Base-by-base conservation (phyloP, 2,113 vertebrate genomes). In the Chaetorhynchus papuensis region DNA sequence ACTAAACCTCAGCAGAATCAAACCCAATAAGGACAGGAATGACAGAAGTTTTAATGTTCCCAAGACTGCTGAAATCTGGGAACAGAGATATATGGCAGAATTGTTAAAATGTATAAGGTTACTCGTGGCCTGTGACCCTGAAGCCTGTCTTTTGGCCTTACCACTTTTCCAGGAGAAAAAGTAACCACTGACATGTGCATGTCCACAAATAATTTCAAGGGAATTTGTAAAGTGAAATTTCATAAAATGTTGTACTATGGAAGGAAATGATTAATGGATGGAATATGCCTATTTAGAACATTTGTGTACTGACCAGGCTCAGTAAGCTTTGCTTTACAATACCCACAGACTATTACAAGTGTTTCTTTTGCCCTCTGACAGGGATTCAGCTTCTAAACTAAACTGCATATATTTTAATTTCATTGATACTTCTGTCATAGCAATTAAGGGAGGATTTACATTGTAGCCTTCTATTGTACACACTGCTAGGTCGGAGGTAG, bases 71-170 rank as follows among this genome's bases (percentile, higher is more conserved):
- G 93, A 91, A 97, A 96, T 95, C 95, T 66, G 57, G 76, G 65
- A 94, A 82, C 90, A 76, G 72, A 94, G 95, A 96, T 96, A 97
- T 70, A 95, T 80, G 94, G 91, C 90, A 97, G 87, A 92, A 90
- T 94, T 91, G 56, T 97, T 98, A 98, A 96, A 98, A 97, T 97
- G 95, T 96, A 97, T 97, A 97, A 97, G 94, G 94, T 91, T 95
- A 94, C 95, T 93, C 2, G 11, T 96, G 97, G 84, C 92, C 96
- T 97, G 89, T 96, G 95, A 96, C 96, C 95, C 96, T 92, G 90
- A 87, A 96, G 85, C 21, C 1, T 95, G 92, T 97, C 94, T 97
- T 94, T 91, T 96, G 93, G 87, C 87, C 93, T 97, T 96, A 94
- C 90, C 88, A 52, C 72, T 96, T 97, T 97, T 97, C 93, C 91